Base-by-base conservation (phyloP, 2,797 vertebrate genomes). In the Bovichtus variegatus region DNA sequence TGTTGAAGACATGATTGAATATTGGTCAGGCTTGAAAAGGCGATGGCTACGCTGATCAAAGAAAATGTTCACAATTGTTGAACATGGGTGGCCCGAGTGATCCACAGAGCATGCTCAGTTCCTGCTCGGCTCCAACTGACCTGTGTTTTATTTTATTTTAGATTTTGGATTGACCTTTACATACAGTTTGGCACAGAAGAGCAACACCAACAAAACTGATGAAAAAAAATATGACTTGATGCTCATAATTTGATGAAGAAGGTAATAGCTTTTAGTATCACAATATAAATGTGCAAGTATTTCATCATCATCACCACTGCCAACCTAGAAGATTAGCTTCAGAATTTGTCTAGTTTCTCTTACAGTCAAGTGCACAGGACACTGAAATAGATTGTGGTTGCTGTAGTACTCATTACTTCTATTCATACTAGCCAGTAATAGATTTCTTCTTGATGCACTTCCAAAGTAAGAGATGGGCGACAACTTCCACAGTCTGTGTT, bases 11-110 rank as follows among this genome's bases (percentile, higher is more conserved):
- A 76, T 84, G 81, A 84, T 78, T 78, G 57, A 88, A 81, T 67
- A 77, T 78, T 55, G 69, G 86, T 72, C 64, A 66, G 76, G 46
- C 72, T 72, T 72, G 77, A 68, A 69, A 87, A 88, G 81, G 76
- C 83, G 85, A 50, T 55, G 59, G 57, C 51, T 59, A 70, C 74
- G 66, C 36, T 27, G 64, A 81, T 91, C 78, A 80, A 86, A 91
- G 79, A 44, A 36, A 10, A 29, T 7, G 70, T 40, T 67, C 59
- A 62, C 79, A 83, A 80, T 76, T 54, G 84, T 21, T n/a, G 36
- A 71, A 69, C 71, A 70, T 78, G 87, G 82, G 91, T 92, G 91
- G 84, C 76, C 88, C 78, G 25, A 21, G 54, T 58, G 61, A 59
- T 76, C 51, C 49, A 18, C 15, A 2, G 68, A 63, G 51, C 53